Evolutionary conservation across 2,888 invertebrate genomes (phyloP), one percentile per base, ranked within the genome.

Genomic region (Pollenia griseotomentosa): DNA sequence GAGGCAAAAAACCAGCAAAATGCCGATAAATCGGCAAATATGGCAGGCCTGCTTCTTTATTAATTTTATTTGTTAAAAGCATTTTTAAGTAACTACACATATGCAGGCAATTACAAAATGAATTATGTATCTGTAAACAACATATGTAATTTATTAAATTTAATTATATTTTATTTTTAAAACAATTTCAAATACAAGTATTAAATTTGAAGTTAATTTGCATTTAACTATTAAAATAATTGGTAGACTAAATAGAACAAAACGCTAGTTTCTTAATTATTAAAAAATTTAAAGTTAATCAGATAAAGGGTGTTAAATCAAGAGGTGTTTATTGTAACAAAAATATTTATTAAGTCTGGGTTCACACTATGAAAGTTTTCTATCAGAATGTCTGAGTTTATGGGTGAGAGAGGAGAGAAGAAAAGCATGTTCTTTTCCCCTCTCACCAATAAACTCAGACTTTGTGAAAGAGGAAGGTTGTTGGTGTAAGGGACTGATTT

Each of bases 111-210:
- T 51, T 55, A 48, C 11, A 63, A 57, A 2, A 23, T 5, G 16
- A 65, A 63, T 48, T 51, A 19, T 19, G 19, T 19, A 51, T 63
- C 42, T 65, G 75, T 42, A 23, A 77, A 65, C 77, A 77, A 65
- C 42, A 65, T 55, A n/a, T n/a, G n/a, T n/a, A 63, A 55, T 14
- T 77, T 65, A 14, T 33, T 55, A 65, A 46, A 44, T 65, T 77
- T 44, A 53, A 75, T 75, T 53, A 61, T 51, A 44, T 51, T 75
- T 51, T 53, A 14, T 61, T 51, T 19, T 74, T 14, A 63, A 53
- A 63, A 16, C 51, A 42, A 8, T 33, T 11, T 11, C 11, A 40
- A 42, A 53, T 59, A 75, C 63, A 75, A 63, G 51, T 23, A 53
- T 75, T 61, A 61, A n/a, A 53, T 63, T 19, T 14, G 19, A 63